Evolutionary conservation across 2,113 vertebrate species (phyloP), one percentile per base, ranked within the genome.

Genomic region (Hyperopisus bebe): DNA sequence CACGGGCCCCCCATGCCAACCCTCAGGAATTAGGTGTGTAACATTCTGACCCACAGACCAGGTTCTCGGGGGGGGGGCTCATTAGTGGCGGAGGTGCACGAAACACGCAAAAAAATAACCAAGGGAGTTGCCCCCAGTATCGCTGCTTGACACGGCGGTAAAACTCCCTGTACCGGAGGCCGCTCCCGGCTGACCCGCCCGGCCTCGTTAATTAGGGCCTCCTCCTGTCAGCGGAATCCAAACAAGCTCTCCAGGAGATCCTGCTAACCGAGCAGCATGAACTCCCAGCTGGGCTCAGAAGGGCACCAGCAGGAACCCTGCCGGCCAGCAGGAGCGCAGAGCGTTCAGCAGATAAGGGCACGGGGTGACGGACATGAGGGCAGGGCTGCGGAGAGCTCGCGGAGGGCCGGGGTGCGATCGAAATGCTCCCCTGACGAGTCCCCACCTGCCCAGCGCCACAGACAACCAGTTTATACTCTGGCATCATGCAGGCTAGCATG

Each of bases 211-310:
- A 92, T 91, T 90, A 55, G 89, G 92, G 90, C 51, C 84, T 86
- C 90, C 90, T 89, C 90, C 50, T 90, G 90, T 91, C 91, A 90
- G 91, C 87, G 44, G 89, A 89, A 84, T 89, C 74, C 27, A 55
- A 84, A 82, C 74, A 55, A 17, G 39, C 24, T n/a, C 6, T 46
- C 70, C 46, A 80, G 55, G 74, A 89, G 84, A 48, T 46, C 74
- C 89, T 46, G 53, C 55, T 74, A 91, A 91, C 89, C 55, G 82
- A 46, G 48, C 84, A 89, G 90, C 89, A 90, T 55, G 87, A 87
- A 90, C 77, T 74, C 62, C 10, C 70, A 42, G 10, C 35, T 50
- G 50, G 83, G 66, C 58, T 55, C 82, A 86, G 77, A 51, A 83
- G 13, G 21, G 62, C 58, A 46, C 82, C 82, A 86, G 31, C 24